Base-by-base conservation (phyloP, 37 sponge, comb jelly and placozoan genomes). In the Chondrilla cf. caribensis region DNA sequence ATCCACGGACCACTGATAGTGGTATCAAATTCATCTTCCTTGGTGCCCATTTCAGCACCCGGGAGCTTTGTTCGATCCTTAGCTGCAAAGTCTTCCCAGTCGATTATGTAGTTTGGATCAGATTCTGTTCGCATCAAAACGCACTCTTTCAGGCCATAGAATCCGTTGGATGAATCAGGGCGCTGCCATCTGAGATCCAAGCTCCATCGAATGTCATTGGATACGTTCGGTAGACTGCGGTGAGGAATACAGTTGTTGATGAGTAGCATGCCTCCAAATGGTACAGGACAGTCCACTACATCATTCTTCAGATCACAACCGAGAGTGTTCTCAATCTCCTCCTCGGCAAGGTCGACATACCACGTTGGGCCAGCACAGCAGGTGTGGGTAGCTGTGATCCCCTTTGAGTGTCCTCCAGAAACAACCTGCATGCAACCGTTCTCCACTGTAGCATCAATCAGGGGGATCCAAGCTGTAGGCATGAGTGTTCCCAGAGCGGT, bases 1-100 rank as follows among this genome's bases (percentile, higher is more conserved):
- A 95, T 95, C 95, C 95, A 95, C n/a, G 92, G 95, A 2, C 95
- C 95, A 65, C 79, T 78, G 28, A 95, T 86, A 38, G 87, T 91
- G 0, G 95, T 87, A 77, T 95, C 90, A 70, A 95, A 88, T 77
- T 86, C 83, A 58, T 90, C 90, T 54, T 79, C 90, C 24, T 54
- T 42, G 24, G 18, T 38, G 0, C 51, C 68, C 25, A 62, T 57
- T 0, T 25, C 39, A 17, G 78, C 71, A 8, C 55, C 75, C 35
- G 88, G 92, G 19, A 94, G 66, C 51, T 22, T 47, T 4, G 60
- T 76, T 36, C 95, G 91, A 57, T 89, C 84, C 9, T 71, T 25
- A 24, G 43, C 70, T 0, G 87, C 91, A 88, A 86, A 94, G 28
- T 55, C 72, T 38, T 72, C 76, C 91, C 91, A 94, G 70, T 94